These are phyloP conservation scores for Lypha dubia DNA, from an alignment of 2,888 invertebrate genomes.

Conservation along the genomic window DNA sequence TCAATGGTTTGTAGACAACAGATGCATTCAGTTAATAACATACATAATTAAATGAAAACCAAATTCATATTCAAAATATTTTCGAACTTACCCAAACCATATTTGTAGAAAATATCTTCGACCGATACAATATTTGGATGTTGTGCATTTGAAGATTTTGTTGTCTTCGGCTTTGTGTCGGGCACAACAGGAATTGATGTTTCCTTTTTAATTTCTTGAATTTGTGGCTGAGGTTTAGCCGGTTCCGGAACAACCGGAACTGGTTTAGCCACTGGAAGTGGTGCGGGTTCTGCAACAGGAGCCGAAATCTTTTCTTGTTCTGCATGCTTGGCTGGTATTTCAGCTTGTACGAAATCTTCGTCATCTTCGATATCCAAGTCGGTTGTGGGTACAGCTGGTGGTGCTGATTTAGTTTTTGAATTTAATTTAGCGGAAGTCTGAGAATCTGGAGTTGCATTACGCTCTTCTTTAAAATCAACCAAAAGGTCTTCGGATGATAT, in stretches of 20 bases:
- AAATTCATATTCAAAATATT: background rate
- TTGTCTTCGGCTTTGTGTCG: constrained; percentile 69
- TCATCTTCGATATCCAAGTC: constrained; percentile 79
- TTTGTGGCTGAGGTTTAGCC: constrained; percentile 69
- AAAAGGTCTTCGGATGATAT: constrained; percentile 83
- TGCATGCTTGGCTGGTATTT: constrained; percentile 47
- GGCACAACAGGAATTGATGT: constrained; percentile 35
- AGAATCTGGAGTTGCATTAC: constrained; percentile 76
- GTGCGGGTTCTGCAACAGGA: constrained; percentile 65
- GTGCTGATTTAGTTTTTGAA: constrained; percentile 31
- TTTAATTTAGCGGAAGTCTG: constrained; percentile 65
- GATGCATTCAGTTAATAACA: background rate
- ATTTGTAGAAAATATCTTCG: constrained; percentile 87
- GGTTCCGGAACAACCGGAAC: constrained; percentile 68
- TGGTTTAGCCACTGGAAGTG: constrained; percentile 64
- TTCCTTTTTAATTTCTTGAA: constrained; percentile 61
- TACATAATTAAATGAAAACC: background rate
- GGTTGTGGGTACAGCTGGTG: constrained; percentile 74
- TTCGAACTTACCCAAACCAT: constrained; percentile 86
- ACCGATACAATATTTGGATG: constrained; percentile 83
- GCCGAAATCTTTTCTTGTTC: constrained; percentile 46
- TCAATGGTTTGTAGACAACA: background rate
- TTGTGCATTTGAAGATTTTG: constrained; percentile 61
- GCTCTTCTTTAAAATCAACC: constrained; percentile 81
- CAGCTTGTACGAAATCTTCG: constrained; percentile 71